Conservation (phyloP, 2,797 vertebrate species). For the Aeoliscus strigatus region DNA sequence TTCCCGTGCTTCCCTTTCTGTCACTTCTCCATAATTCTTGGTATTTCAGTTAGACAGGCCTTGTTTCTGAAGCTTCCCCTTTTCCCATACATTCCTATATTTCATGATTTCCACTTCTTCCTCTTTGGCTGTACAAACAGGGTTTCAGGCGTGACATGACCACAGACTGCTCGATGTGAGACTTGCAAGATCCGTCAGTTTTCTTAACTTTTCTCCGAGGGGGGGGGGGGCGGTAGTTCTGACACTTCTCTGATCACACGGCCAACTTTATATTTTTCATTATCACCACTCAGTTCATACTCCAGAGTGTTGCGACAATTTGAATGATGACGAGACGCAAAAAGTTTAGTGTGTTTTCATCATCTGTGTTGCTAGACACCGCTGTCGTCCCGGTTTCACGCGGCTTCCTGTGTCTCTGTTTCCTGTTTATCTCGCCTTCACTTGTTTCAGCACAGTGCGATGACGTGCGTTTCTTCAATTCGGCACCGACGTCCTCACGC, state of each 20-base stretch:
- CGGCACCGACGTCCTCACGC: constrained; percentile 30
- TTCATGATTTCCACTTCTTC: constrained; percentile 93
- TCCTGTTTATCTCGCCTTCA: constrained; percentile 81
- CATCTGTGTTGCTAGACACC: constrained; percentile 56
- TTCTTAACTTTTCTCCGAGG: constrained; percentile 31
- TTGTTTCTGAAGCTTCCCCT: constrained; percentile 87
- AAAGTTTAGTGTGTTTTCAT: constrained; percentile 29
- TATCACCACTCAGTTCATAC: constrained; percentile 22
- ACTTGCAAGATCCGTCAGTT: constrained; percentile 45
- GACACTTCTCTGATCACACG: constrained; percentile 34
- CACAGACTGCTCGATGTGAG: constrained; percentile 51
- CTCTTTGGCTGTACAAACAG: constrained; percentile 86
- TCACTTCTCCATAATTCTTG: constrained; percentile 97
- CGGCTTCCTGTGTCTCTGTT: constrained; percentile 80
- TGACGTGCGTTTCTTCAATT: constrained; percentile 65
- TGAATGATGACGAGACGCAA: constrained; percentile 12
- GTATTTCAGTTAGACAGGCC: constrained; percentile 86
- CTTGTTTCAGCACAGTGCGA: constrained; percentile 73
- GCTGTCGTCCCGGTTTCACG: constrained; percentile 73
- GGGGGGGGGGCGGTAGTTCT: constrained; percentile 23
- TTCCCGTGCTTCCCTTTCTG: constrained; percentile 92
- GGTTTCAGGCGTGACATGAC: constrained; percentile 74
- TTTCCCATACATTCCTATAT: constrained; percentile 94
- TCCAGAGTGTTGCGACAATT: too few relatives aligned
- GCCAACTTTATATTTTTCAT: too few relatives aligned